phyloP scores from a whole-genome alignment of 1,140 invertebrate species.

The Bombus fervidus region DNA sequence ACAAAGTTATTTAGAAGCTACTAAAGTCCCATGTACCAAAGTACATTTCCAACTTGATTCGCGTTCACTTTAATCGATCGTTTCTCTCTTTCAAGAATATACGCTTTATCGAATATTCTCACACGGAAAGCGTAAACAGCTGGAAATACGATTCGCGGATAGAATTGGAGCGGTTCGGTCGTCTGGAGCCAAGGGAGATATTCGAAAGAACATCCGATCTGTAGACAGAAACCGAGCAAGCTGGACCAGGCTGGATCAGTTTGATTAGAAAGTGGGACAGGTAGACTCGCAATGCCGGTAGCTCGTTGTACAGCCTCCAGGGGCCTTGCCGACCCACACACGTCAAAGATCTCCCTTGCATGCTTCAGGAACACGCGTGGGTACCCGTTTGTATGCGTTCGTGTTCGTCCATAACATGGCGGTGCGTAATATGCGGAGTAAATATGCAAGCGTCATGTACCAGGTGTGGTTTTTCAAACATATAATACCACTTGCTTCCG shows the following conservation, averaged over 20 bases:
- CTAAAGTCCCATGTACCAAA: neutral
- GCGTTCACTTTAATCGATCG: neutral
- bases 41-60: neutral
- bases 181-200: neutral
- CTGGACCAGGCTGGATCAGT: constrained; percentile 65
- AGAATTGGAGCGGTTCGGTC: neutral
- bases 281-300: constrained; percentile 65
- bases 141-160: neutral
- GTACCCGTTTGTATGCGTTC: neutral
- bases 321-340: constrained; percentile 71
- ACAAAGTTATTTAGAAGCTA: neutral
- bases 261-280: constrained; percentile 81
- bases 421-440: neutral
- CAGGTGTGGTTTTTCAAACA: constrained; percentile 5
- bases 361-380: constrained; percentile 22
- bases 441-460: constrained; percentile 10
- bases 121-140: neutral
- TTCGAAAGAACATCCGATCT: constrained; percentile 23
- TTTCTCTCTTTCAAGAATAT: neutral
- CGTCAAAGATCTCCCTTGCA: constrained; percentile 62
- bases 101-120: neutral
- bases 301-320: constrained; percentile 66
- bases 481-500: neutral
- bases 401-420: neutral
- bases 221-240: constrained; percentile 28